Percentiles rank a stretch among this genome's conserved stretches.
Conservation (phyloP, 2,113 vertebrate genomes). For the Andinoacara biseriatus region DNA sequence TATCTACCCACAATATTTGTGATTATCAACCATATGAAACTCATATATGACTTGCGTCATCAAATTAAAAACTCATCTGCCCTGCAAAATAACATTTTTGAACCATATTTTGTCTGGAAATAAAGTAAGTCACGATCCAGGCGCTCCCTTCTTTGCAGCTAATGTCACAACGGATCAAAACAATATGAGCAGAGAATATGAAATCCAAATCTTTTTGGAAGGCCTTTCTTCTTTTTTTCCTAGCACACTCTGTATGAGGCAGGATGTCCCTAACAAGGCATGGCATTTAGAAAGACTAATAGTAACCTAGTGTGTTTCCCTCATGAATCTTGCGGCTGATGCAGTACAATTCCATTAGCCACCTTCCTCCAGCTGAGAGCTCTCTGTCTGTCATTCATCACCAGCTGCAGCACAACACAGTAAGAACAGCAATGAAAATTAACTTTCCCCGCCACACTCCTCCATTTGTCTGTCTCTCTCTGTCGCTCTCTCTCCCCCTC, state of each 20-base stretch:
- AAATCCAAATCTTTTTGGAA: constrained; percentile 37
- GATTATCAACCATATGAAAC: constrained; percentile 51
- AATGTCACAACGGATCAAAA: constrained; percentile 44
- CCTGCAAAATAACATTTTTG: not conserved
- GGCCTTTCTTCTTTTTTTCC: constrained; percentile 24
- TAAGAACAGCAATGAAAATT: constrained; percentile 62
- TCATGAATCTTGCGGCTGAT: constrained; percentile 56
- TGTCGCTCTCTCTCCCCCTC: not conserved
- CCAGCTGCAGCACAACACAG: constrained; percentile 67
- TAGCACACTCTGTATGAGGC: constrained; percentile 38
- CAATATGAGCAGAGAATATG: constrained; percentile 31
- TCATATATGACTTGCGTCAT: constrained; percentile 25
- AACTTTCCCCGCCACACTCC: constrained; percentile 40
- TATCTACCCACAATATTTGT: constrained; percentile 29
- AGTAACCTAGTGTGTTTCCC: constrained; percentile 54
- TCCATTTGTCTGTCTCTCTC: constrained; percentile 24
- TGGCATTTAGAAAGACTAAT: constrained; percentile 71
- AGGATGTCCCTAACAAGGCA: constrained; percentile 66
- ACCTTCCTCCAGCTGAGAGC: constrained; percentile 70
- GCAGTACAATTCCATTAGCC: constrained; percentile 74
- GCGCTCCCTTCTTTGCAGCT: not conserved
- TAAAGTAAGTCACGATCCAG: constrained; percentile 8
- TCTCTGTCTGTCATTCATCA: constrained; percentile 75
- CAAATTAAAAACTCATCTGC: constrained; percentile 35
- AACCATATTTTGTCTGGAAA: constrained; percentile 5